A percentile compares a stretch with the other conserved stretches of the same genome.
Conservation (phyloP, 2,888 invertebrate species). For the Loripinus fragilis region DNA sequence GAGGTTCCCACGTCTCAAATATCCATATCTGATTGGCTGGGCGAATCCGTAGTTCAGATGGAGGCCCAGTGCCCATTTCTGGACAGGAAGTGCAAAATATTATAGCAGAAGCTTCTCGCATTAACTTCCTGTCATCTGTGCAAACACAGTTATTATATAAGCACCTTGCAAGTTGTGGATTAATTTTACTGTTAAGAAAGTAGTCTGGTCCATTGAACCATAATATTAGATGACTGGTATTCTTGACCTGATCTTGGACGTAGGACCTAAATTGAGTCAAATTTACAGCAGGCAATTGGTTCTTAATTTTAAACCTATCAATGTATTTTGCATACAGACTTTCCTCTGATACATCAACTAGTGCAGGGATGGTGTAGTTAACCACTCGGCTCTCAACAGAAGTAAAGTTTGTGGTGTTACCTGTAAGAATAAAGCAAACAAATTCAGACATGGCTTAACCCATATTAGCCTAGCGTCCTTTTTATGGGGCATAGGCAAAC, state of each 20-base stretch:
- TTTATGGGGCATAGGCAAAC: no score
- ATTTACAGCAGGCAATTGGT: background rate
- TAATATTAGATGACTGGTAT: background rate
- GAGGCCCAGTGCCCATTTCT: conserved; percentile 6
- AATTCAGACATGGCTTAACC: no score
- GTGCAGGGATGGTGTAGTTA: background rate
- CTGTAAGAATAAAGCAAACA: no score
- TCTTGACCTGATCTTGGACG: background rate
- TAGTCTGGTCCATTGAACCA: conserved; percentile 16
- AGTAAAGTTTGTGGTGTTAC: no score
- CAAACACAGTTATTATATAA: conserved; percentile 4
- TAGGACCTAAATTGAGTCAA: background rate
- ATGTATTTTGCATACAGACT: background rate
- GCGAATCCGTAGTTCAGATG: background rate
- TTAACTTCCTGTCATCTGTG: background rate
- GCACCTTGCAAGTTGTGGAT: background rate
- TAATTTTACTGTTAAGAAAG: background rate
- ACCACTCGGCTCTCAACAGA: no score
- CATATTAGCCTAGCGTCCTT: no score
- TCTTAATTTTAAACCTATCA: background rate
- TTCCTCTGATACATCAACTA: background rate
- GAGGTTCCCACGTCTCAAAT: conserved; percentile 19
- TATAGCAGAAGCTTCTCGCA: background rate
- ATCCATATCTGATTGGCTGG: conserved; percentile 28
- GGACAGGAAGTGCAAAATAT: conserved; percentile 4